Conservation (phyloP, 1,140 invertebrate species). For the Steinernema feltiae region DNA sequence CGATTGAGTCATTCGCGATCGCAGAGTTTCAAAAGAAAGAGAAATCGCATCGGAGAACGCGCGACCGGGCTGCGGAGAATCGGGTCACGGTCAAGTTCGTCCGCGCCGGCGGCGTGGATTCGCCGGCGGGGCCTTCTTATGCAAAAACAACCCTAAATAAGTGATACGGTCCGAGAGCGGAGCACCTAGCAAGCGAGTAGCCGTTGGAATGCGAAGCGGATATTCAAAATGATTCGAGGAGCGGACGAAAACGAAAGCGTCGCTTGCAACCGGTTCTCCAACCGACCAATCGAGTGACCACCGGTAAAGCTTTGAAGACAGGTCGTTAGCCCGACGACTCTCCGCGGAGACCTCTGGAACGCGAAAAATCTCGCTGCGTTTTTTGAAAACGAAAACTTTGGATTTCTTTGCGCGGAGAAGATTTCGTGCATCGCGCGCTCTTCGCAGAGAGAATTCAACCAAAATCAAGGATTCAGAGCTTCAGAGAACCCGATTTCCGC, state of each 20-base stretch:
- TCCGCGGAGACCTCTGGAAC: too few species aligned
- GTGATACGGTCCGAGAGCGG: background rate
- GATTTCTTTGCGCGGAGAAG: too few species aligned
- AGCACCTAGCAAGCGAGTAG: background rate
- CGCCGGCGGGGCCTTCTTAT: background rate
- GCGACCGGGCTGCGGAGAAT: background rate
- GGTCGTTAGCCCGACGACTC: too few species aligned
- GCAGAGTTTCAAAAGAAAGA: slow-evolving; percentile 15
- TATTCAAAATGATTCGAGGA: background rate
- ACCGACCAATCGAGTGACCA: too few species aligned
- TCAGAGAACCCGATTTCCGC: too few species aligned
- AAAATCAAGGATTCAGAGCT: too few species aligned
- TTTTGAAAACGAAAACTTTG: too few species aligned
- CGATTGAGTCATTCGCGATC: slow-evolving; percentile 13
- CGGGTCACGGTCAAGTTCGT: slow-evolving; percentile 13
- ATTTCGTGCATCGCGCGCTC: too few species aligned
- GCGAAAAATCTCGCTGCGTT: too few species aligned
- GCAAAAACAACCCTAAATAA: slow-evolving; percentile 11
- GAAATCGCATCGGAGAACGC: slow-evolving; percentile 8
- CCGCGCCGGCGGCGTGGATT: background rate
- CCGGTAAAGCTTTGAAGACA: too few species aligned
- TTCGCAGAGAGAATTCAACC: too few species aligned
- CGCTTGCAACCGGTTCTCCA: background rate
- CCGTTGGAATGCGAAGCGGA: background rate
- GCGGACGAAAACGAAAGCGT: background rate